Percentiles rank a stretch among this genome's conserved stretches.
phyloP scores from a whole-genome alignment of 1,140 invertebrate genomes.

The Nebria ingens region DNA sequence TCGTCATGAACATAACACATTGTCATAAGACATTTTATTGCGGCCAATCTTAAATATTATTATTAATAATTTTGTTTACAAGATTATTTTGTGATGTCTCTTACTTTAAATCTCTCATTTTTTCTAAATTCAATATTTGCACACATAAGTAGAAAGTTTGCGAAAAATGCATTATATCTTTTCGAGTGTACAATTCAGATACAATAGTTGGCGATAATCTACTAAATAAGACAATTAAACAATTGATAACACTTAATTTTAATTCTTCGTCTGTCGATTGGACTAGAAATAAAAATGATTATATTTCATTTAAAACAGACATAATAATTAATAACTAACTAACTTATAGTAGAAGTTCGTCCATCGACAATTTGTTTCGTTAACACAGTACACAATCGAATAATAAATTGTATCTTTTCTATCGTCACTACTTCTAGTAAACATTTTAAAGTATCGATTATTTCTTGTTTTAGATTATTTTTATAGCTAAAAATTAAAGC shows the following conservation, averaged over 20 bases:
- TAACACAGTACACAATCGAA: conserved; percentile 27
- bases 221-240: conserved; percentile 39
- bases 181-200: conserved; percentile 38
- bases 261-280: conserved; percentile 44
- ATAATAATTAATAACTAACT: conserved; percentile 20
- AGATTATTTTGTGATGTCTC: conserved; percentile 14
- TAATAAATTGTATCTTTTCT: conserved; percentile 21
- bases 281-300: conserved; percentile 31
- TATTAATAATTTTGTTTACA: conserved; percentile 12
- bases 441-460: conserved; percentile 20
- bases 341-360: conserved; percentile 37
- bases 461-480: conserved; percentile 17
- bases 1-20: conserved; percentile 42
- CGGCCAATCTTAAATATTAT: conserved; percentile 35
- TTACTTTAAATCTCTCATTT: conserved; percentile 43
- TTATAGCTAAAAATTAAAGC: conserved; percentile 18
- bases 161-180: conserved; percentile 42
- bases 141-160: conserved; percentile 44
- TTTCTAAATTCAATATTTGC: conserved; percentile 49
- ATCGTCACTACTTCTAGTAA: conserved; percentile 22
- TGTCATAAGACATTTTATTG: conserved; percentile 45
- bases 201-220: conserved; percentile 36
- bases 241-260: conserved; percentile 43
- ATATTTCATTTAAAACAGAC: conserved; percentile 31
- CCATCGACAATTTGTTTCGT: conserved; percentile 40